Evolutionary conservation across 2,113 vertebrate species (phyloP).

Genomic region (Cyprinodon tularosa): DNA sequence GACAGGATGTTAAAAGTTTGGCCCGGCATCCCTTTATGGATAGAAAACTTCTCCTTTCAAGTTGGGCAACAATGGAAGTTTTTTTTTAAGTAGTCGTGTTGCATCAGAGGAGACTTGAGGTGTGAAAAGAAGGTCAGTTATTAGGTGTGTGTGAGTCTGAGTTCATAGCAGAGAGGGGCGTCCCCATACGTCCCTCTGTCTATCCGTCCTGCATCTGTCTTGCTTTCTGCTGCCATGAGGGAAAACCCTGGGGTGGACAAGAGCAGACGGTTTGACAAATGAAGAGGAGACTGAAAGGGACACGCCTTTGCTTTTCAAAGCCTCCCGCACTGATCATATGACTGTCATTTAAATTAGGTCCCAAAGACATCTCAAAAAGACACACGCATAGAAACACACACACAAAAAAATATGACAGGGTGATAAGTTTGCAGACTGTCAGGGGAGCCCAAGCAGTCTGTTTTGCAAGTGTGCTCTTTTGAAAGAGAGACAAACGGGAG

Average conservation of each 20-base stretch:
- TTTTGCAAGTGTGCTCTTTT: constrained; percentile 57
- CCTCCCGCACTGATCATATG: constrained; percentile 49
- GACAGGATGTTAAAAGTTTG: constrained; percentile 24
- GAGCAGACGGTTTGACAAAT: constrained; percentile 60
- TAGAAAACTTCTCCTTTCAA: constrained; percentile 9
- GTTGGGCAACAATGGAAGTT: constrained; percentile 16
- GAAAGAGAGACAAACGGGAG: constrained; percentile 46
- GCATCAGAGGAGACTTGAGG: constrained; percentile 35
- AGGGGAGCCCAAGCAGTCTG: constrained; percentile 38
- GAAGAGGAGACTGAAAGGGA: constrained; percentile 32
- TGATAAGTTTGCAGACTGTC: constrained; percentile 63
- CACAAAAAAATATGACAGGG: constrained; percentile 26
- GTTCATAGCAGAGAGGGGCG: constrained; percentile 53
- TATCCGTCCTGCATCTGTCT: constrained; percentile 50
- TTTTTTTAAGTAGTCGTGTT: constrained; percentile 7
- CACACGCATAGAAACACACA: background rate
- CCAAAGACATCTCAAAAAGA: constrained; percentile 28
- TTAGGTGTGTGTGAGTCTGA: constrained; percentile 45
- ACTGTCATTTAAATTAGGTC: constrained; percentile 43
- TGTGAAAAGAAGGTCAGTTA: constrained; percentile 10
- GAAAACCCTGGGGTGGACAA: constrained; percentile 41
- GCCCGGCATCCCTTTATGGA: background rate
- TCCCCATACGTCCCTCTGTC: constrained; percentile 41
- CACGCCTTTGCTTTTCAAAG: constrained; percentile 40
- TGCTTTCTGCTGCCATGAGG: constrained; percentile 23